Conservation (phyloP, 2,888 invertebrate genomes). For the Scaptomyza tumidula region DNA sequence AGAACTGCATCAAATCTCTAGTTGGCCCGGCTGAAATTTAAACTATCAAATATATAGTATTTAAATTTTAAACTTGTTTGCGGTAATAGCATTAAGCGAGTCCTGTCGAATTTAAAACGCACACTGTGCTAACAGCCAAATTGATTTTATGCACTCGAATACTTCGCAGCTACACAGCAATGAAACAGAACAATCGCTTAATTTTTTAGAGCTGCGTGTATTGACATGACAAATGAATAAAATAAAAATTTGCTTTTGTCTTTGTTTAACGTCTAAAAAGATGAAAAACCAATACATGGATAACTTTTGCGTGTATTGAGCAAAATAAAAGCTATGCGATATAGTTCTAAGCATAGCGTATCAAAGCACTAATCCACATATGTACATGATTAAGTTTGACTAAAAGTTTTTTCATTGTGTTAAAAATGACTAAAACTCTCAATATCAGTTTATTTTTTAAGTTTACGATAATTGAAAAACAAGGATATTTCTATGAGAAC, state of each 20-base stretch:
- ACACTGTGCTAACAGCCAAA: conserved; percentile 22
- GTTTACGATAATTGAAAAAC: background rate
- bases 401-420: background rate
- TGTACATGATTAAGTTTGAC: background rate
- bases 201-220: background rate
- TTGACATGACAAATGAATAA: conserved; percentile 1
- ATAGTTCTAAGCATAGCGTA: background rate
- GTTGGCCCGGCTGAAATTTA: conserved; percentile 1
- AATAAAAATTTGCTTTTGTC: background rate
- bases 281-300: no score
- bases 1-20: background rate
- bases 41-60: conserved; percentile 8
- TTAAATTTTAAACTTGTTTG: conserved; percentile 15
- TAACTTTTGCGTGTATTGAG: background rate
- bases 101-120: conserved; percentile 10
- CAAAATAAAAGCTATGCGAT: background rate
- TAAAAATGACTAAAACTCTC: background rate
- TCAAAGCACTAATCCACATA: background rate
- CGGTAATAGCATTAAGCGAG: conserved; percentile 29
- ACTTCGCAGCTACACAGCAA: conserved; percentile 31
- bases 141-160: conserved; percentile 54
- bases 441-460: background rate
- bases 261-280: background rate
- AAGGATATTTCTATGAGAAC: no score
- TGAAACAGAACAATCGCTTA: background rate